Evolutionary conservation across 1,140 invertebrate genomes (phyloP).

Genomic region (Lordiphosa clarofinis): DNA sequence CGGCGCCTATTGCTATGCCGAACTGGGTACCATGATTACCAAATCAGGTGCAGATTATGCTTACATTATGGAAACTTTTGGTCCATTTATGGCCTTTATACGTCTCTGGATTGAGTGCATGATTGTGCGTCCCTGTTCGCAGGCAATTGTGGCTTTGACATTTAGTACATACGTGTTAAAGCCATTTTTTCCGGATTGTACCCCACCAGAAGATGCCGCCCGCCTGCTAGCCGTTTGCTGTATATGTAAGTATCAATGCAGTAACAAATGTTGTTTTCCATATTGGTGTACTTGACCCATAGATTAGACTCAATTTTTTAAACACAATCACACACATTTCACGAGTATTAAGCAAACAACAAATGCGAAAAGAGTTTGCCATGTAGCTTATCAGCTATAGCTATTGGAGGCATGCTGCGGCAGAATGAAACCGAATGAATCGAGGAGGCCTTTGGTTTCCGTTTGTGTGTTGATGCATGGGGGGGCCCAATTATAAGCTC

Average conservation of each 20-base stretch:
- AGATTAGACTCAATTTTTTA: constrained; percentile 55
- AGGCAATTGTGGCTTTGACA: constrained; percentile 95
- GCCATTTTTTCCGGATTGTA: constrained; percentile 93
- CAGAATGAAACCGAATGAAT: constrained; percentile 8
- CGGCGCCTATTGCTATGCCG: constrained; percentile 96
- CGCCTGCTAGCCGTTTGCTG: constrained; percentile 93
- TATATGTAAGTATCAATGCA: constrained; percentile 86
- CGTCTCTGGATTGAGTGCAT: constrained; percentile 98
- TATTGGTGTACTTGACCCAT: constrained; percentile 64
- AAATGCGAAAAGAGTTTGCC: constrained; percentile 48
- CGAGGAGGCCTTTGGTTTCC: constrained; percentile 12
- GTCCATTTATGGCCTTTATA: constrained; percentile 95
- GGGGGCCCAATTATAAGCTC: no score
- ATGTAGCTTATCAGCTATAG: constrained; percentile 49
- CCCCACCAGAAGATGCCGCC: constrained; percentile 89
- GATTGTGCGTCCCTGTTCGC: constrained; percentile 97
- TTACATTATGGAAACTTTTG: constrained; percentile 98
- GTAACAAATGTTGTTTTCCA: background rate
- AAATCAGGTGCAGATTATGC: constrained; percentile 97
- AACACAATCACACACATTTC: constrained; percentile 20
- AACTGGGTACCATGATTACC: constrained; percentile 96
- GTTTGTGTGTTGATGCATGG: no score
- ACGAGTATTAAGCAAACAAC: constrained; percentile 49
- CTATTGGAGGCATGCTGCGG: constrained; percentile 12
- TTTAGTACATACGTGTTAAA: constrained; percentile 96